Conservation (phyloP, 1,140 invertebrate species). For the Drosophila subpulchrella region DNA sequence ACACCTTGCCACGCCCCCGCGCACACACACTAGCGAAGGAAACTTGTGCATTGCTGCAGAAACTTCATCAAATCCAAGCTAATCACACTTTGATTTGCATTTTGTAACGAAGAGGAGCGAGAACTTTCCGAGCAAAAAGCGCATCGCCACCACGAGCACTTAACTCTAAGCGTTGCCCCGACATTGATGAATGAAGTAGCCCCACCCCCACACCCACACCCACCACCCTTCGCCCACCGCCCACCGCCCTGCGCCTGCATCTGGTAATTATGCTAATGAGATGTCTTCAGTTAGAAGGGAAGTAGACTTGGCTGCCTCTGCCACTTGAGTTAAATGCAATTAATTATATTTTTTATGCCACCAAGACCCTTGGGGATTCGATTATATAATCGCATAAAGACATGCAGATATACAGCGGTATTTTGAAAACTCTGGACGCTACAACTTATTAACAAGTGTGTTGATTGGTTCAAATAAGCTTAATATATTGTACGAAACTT, state of each 20-base stretch:
- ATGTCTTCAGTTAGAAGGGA: slow-evolving; percentile 63
- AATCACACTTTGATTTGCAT: slow-evolving; percentile 83
- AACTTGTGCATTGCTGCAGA: slow-evolving; percentile 78
- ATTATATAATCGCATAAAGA: slow-evolving; percentile 27
- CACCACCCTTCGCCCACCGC: neutral
- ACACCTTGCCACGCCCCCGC: slow-evolving; percentile 59
- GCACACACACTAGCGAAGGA: slow-evolving; percentile 22
- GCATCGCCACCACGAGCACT: slow-evolving; percentile 64
- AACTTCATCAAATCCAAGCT: slow-evolving; percentile 80
- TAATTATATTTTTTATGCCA: slow-evolving; percentile 76
- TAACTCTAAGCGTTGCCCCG: slow-evolving; percentile 68
- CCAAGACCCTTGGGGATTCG: slow-evolving; percentile 33
- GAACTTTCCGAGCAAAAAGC: slow-evolving; percentile 62
- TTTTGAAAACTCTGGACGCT: neutral
- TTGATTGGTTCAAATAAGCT: neutral
- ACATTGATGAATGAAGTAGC: slow-evolving; percentile 76
- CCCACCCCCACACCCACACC: neutral
- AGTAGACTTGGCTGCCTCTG: slow-evolving; percentile 69
- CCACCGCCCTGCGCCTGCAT: slow-evolving; percentile 15
- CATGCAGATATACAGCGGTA: slow-evolving; percentile 1
- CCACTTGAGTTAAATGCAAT: slow-evolving; percentile 77
- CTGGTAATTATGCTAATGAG: slow-evolving; percentile 82
- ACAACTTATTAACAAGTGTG: neutral
- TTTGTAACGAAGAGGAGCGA: slow-evolving; percentile 60
- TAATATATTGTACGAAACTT: no score